Base-by-base conservation (phyloP, 2,797 vertebrate species). In the Margarornis squamiger region DNA sequence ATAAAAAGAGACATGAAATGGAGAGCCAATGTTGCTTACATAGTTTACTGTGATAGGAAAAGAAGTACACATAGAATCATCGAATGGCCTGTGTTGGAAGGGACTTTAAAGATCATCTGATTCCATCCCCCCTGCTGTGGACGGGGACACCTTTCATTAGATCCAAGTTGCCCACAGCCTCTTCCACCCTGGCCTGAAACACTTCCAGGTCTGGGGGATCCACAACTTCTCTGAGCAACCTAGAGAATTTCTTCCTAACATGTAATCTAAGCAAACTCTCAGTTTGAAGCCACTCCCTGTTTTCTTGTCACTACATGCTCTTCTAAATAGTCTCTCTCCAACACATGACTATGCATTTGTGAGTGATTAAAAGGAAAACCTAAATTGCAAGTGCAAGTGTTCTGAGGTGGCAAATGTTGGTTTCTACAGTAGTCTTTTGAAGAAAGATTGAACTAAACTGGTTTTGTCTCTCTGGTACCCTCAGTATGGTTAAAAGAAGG, bases 401-500 rank as follows among this genome's bases (percentile, higher is more conserved):
- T 67, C 4, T 8, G 3, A 10, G 2, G 4, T 24, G 46, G 6
- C 5, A 78, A 68, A 73, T 11, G 16, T 21, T 49, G 18, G 14
- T 38, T 72, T 62, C 14, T 63, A 3, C 23, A 27, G 48, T 7
- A 49, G 11, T 14, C 41, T 65, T 76, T 48, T 48, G 14, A 86
- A 41, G 7, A 90, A 88, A 55, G 73, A 81, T 14, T 67, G 48
- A 81, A 55, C 23, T 81, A 41, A 70, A 54, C 14, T 70, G 6
- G 36, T 63, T 90, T 93, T 65, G 9, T 27, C 11, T 63, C 18
- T 61, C 34, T 72, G 30, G 19, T 81, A 59, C 24, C 8, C 17
- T 83, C 1, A 1, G 3, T 34, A 32, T 1, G 0, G 6, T 67
- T 71, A 67, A 91, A 55, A 88, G 15, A 1, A 58, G 4, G 12